These are phyloP conservation scores for Prionace glauca DNA, from an alignment of 2,797 vertebrate species.

Conservation along the genomic window DNA sequence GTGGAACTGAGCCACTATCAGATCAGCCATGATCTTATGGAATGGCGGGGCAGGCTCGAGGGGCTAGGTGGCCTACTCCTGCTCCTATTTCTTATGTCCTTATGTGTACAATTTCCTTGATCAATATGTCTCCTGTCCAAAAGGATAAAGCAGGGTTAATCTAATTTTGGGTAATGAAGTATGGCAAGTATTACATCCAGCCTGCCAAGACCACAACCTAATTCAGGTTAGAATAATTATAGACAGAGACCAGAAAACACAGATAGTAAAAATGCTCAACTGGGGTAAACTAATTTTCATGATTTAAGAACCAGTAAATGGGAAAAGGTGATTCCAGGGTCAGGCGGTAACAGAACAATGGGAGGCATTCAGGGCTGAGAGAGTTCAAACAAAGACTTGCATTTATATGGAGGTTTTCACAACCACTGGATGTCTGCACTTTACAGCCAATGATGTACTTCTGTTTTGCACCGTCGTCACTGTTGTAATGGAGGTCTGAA, in stretches of 20 bases:
- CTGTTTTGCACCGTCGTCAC: no score
- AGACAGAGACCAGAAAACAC: not conserved
- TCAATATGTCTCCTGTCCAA: not conserved
- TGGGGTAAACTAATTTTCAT: not conserved
- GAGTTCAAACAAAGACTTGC: no score
- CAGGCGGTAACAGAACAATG: not conserved
- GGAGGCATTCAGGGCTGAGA: not conserved
- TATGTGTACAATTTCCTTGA: not conserved
- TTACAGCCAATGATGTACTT: no score
- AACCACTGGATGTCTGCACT: no score
- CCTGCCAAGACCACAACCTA: not conserved
- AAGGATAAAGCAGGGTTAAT: not conserved
- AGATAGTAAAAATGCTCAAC: not conserved
- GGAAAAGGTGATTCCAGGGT: not conserved
- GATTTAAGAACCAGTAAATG: not conserved
- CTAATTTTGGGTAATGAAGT: not conserved
- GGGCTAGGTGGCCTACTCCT: no score
- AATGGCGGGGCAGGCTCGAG: no score
- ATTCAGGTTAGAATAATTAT: not conserved
- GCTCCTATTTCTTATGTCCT: no score
- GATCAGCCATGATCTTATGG: no score
- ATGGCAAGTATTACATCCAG: not conserved
- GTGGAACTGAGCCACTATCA: no score
- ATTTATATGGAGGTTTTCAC: no score
- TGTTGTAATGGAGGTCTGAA: no score